These are phyloP conservation scores for Poecilia velifera DNA, from an alignment of 2,797 vertebrate species.

Conservation along the genomic window DNA sequence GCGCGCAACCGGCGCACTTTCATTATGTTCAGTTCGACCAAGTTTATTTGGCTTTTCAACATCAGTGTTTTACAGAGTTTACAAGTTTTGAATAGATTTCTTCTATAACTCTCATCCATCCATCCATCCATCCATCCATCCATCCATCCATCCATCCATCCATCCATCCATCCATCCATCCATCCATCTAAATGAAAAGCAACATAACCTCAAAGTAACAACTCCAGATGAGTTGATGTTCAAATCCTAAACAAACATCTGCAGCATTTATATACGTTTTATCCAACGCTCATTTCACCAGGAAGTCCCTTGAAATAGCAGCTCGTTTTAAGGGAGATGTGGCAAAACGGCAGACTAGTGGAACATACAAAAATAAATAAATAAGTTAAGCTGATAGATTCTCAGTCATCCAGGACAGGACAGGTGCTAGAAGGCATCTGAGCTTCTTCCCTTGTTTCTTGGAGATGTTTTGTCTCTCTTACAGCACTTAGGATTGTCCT, in stretches of 20 bases:
- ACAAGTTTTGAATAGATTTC: background rate
- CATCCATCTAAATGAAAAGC: background rate
- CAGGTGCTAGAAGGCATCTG: background rate
- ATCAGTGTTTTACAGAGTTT: background rate
- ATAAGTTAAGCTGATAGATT: background rate
- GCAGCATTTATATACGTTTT: background rate
- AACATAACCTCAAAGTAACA: background rate
- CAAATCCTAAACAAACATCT: background rate
- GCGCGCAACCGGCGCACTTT: background rate
- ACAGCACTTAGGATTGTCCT: background rate
- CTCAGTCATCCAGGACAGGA: background rate
- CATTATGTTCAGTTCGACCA: background rate
- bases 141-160: too few relatives aligned
- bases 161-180: too few relatives aligned
- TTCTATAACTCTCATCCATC: background rate
- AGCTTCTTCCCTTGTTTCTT: background rate
- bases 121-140: background rate
- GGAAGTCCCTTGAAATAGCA: background rate
- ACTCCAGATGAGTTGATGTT: background rate
- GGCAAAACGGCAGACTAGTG: background rate
- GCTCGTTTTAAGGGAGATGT: background rate
- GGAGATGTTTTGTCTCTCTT: background rate
- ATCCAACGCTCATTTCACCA: background rate
- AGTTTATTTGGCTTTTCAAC: background rate
- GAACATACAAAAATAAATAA: background rate